Conservation (phyloP, 2,888 invertebrate species). For the Erynnis tages region DNA sequence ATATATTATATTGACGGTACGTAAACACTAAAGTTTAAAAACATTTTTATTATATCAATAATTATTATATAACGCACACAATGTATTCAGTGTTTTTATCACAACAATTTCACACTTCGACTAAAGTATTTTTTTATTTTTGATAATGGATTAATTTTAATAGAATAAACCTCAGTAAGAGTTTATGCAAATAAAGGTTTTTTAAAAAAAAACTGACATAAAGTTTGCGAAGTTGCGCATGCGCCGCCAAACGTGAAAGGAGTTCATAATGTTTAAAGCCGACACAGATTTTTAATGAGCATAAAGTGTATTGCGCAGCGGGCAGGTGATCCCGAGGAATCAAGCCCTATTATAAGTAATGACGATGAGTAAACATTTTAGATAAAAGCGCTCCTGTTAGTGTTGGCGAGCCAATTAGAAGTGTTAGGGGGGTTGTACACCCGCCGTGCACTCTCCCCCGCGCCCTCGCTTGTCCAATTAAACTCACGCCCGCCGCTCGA, state of each 20-base stretch:
- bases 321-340: slow-evolving; percentile 48
- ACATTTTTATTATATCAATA: too few relatives aligned
- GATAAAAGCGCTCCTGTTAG: slow-evolving; percentile 62
- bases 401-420: slow-evolving; percentile 75
- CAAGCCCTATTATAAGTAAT: slow-evolving; percentile 58
- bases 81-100: too few relatives aligned
- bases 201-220: too few relatives aligned
- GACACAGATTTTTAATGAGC: slow-evolving; percentile 27
- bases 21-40: too few relatives aligned
- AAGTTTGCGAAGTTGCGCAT: not conserved
- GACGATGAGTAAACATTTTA: slow-evolving; percentile 62
- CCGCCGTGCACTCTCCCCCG: slow-evolving; percentile 39
- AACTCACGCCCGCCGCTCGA: slow-evolving; percentile 52
- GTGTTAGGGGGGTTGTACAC: slow-evolving; percentile 55
- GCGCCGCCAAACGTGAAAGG: slow-evolving; percentile 36
- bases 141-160: too few relatives aligned
- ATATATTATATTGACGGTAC: too few relatives aligned
- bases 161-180: too few relatives aligned
- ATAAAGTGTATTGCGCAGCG: slow-evolving; percentile 29
- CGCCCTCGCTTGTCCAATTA: slow-evolving; percentile 69
- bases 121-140: too few relatives aligned
- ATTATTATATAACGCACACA: too few relatives aligned
- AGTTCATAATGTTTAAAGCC: slow-evolving; percentile 37
- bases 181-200: too few relatives aligned
- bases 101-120: too few relatives aligned